phyloP scores from a whole-genome alignment of 1,140 invertebrate species.

The Chymomyza costata region DNA sequence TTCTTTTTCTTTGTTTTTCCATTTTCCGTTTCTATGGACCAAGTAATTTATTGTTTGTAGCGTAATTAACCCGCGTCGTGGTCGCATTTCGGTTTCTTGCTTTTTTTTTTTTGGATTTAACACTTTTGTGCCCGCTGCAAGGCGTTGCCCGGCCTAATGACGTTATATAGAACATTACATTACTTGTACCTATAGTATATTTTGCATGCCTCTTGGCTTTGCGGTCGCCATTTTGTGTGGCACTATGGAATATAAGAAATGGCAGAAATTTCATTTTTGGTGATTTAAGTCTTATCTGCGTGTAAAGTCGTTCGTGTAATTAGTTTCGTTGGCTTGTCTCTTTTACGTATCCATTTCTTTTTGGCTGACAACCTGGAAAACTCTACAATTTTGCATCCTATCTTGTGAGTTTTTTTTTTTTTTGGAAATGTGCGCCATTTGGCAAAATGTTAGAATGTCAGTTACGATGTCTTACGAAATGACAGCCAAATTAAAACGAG shows the following conservation, averaged over 20 bases:
- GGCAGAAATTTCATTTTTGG: slow-evolving; percentile 42
- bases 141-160: slow-evolving; percentile 39
- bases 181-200: too few species aligned
- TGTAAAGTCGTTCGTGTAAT: slow-evolving; percentile 62
- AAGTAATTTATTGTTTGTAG: slow-evolving; percentile 70
- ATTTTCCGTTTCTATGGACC: slow-evolving; percentile 33
- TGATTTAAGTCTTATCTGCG: slow-evolving; percentile 66
- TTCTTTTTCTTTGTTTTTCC: not conserved
- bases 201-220: slow-evolving; percentile 22
- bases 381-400: too few species aligned
- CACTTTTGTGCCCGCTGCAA: slow-evolving; percentile 36
- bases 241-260: too few species aligned
- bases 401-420: too few species aligned
- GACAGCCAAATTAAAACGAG: too few species aligned
- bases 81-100: too few species aligned
- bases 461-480: too few species aligned
- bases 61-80: slow-evolving; percentile 62
- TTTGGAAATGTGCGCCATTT: too few species aligned
- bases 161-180: slow-evolving; percentile 46
- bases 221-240: not conserved
- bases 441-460: too few species aligned
- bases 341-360: too few species aligned
- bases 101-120: slow-evolving; percentile 52
- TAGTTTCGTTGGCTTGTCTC: slow-evolving; percentile 65
- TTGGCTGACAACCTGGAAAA: too few species aligned